Evolutionary conservation across 2,113 vertebrate species (phyloP).

Genomic region (Cariama cristata): DNA sequence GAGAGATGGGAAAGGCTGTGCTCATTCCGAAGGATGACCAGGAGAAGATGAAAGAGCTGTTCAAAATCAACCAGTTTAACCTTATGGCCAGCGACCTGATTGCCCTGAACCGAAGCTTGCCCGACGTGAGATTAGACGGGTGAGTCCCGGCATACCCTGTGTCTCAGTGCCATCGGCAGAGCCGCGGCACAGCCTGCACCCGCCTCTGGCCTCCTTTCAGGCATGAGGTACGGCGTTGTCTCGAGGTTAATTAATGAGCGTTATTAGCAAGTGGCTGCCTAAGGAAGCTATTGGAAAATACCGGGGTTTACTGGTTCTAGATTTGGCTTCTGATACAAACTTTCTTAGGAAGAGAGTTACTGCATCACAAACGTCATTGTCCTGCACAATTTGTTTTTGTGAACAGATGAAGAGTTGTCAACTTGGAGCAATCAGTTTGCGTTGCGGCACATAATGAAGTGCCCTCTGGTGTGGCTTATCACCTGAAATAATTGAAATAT

Average conservation of each 20-base stretch:
- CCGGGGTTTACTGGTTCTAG: neutral
- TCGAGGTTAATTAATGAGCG: neutral
- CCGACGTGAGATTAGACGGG: slow-evolving; percentile 96
- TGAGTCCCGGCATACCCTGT: slow-evolving; percentile 67
- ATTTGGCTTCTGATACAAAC: neutral
- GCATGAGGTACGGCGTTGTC: rapidly evolving
- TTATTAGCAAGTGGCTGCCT: neutral
- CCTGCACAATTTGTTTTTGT: neutral
- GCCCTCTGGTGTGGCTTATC: neutral
- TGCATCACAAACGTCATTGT: rapidly evolving
- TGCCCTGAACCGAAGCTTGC: slow-evolving; percentile 93
- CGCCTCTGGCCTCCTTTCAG: too few species aligned
- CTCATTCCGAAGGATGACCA: slow-evolving; percentile 92
- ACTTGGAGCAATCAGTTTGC: neutral
- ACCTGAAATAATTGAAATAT: neutral
- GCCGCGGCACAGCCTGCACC: neutral
- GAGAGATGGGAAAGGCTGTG: slow-evolving; percentile 97
- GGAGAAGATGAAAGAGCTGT: slow-evolving; percentile 98
- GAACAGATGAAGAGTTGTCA: neutral
- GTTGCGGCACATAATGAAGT: neutral
- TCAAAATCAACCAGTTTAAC: slow-evolving; percentile 99
- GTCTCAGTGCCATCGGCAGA: neutral
- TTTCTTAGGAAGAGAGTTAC: neutral
- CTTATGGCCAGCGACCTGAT: slow-evolving; percentile 98
- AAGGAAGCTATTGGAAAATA: neutral